These are phyloP conservation scores for Limnephilus marmoratus DNA, from an alignment of 2,888 invertebrate genomes.

Conservation along the genomic window DNA sequence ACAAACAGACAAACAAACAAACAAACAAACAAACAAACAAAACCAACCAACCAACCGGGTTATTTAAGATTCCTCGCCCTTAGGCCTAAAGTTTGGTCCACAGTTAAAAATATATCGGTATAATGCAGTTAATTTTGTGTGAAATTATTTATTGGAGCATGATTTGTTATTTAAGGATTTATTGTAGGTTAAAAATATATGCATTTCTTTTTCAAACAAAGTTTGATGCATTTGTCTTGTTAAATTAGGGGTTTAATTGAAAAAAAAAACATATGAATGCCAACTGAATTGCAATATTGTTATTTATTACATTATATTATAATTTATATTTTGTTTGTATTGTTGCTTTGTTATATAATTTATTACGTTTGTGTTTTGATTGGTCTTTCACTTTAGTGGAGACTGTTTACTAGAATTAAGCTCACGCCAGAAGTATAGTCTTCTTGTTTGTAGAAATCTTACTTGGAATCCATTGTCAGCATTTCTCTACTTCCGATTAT, in stretches of 20 bases:
- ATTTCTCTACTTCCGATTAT: slow-evolving; percentile 67
- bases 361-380: slow-evolving; percentile 66
- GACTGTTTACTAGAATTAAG: slow-evolving; percentile 64
- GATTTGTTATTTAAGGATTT: slow-evolving; percentile 65
- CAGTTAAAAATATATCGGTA: slow-evolving; percentile 57
- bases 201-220: slow-evolving; percentile 65
- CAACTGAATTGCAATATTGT: slow-evolving; percentile 66
- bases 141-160: slow-evolving; percentile 64
- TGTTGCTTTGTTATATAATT: slow-evolving; percentile 67
- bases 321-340: slow-evolving; percentile 67
- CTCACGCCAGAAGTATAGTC: slow-evolving; percentile 65
- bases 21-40: neutral
- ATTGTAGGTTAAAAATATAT: slow-evolving; percentile 68
- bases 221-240: slow-evolving; percentile 66
- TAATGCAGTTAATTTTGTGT: slow-evolving; percentile 64
- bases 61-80: slow-evolving; percentile 65
- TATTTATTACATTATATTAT: slow-evolving; percentile 65
- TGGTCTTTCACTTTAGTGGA: slow-evolving; percentile 63
- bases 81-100: slow-evolving; percentile 66
- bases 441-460: slow-evolving; percentile 65
- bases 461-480: slow-evolving; percentile 66
- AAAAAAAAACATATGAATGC: slow-evolving; percentile 57
- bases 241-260: slow-evolving; percentile 60
- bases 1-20: neutral
- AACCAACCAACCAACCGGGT: slow-evolving; percentile 41